Percentiles rank a stretch among this genome's conserved stretches.
Conservation (phyloP, 92 coral and sea anemone genomes). For the Blastomussa wellsi region DNA sequence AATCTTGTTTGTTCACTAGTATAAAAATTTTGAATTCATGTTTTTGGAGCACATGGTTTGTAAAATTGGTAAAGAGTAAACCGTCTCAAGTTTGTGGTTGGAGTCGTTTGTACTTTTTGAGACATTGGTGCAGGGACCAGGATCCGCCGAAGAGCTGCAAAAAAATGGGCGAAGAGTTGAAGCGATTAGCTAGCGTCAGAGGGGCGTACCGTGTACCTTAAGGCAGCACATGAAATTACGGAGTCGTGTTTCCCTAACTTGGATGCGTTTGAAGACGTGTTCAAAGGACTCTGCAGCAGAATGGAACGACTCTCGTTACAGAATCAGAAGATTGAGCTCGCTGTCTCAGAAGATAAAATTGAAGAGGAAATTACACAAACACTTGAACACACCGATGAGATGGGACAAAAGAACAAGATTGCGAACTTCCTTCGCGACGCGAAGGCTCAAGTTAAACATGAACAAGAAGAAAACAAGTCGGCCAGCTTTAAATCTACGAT, state of each 20-base stretch:
- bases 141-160: constrained; percentile 11
- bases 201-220: neutral
- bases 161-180: constrained; percentile 14
- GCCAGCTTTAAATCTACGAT: constrained; percentile 3
- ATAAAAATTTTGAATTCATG: too few relatives aligned
- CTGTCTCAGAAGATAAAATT: constrained; percentile 7
- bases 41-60: too few relatives aligned
- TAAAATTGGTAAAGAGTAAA: neutral
- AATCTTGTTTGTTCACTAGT: too few relatives aligned
- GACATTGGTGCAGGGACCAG: constrained; percentile 14
- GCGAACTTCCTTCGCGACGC: constrained; percentile 5
- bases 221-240: too few relatives aligned
- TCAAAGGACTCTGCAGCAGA: constrained; percentile 10
- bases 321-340: too few relatives aligned
- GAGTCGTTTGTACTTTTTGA: constrained; percentile 2
- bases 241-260: neutral
- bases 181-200: neutral
- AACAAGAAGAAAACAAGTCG: constrained; percentile 8
- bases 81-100: neutral
- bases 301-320: constrained; percentile 13
- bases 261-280: constrained; percentile 2
- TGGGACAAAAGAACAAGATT: constrained; percentile 7
- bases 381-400: neutral
- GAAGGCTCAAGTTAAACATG: neutral
- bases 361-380: constrained; percentile 15